Percentiles rank a stretch among this genome's conserved stretches.
These are phyloP conservation scores for Ostrea edulis DNA, from an alignment of 1,140 invertebrate genomes.

Conservation along the genomic window DNA sequence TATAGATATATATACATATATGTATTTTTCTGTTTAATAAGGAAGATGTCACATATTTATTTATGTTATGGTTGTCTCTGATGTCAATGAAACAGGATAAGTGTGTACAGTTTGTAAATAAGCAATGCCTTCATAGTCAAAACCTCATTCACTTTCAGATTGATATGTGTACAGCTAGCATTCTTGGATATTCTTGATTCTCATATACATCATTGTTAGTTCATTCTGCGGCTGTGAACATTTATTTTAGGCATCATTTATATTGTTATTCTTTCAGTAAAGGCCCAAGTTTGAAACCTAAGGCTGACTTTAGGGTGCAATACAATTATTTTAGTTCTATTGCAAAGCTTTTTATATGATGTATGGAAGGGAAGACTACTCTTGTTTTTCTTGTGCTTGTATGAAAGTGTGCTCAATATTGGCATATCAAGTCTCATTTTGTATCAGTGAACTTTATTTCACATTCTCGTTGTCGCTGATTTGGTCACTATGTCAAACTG, in stretches of 20 bases:
- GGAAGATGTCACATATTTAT: slow-evolving; percentile 34
- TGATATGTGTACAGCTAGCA: not conserved
- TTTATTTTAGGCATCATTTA: slow-evolving; percentile 33
- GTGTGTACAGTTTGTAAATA: slow-evolving; percentile 11
- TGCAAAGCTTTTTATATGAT: slow-evolving; percentile 32
- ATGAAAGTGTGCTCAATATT: slow-evolving; percentile 28
- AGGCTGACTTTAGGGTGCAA: slow-evolving; percentile 11
- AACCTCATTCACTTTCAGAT: not conserved
- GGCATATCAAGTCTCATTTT: slow-evolving; percentile 29
- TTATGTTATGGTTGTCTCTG: slow-evolving; percentile 35
- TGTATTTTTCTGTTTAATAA: not conserved
- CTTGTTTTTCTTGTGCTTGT: slow-evolving; percentile 4
- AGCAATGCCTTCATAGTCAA: not conserved
- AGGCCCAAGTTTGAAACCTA: slow-evolving; percentile 31
- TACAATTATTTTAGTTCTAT: slow-evolving; percentile 36
- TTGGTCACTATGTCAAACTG: not conserved
- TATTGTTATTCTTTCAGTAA: slow-evolving; percentile 31
- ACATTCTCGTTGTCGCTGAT: not conserved
- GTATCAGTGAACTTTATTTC: slow-evolving; percentile 21
- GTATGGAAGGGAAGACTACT: not conserved
- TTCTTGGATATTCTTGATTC: slow-evolving; percentile 15
- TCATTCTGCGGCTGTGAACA: slow-evolving; percentile 15
- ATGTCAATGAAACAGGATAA: slow-evolving; percentile 25
- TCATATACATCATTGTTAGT: not conserved
- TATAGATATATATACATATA: slow-evolving; percentile 20